These are phyloP conservation scores for Panagrolaimus sp. DNA, from an alignment of 1,140 invertebrate species.

Conservation along the genomic window DNA sequence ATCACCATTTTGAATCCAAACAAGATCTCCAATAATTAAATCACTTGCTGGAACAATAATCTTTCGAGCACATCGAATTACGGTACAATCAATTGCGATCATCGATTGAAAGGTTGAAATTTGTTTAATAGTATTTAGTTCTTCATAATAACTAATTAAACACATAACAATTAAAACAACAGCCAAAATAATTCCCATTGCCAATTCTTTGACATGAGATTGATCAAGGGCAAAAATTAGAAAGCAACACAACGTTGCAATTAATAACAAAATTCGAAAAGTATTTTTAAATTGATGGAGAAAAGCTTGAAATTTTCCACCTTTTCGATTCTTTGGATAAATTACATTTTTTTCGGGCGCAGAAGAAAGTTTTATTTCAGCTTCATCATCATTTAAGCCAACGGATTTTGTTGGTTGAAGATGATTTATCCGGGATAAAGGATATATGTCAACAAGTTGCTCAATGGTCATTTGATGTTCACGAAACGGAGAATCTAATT, in stretches of 20 bases:
- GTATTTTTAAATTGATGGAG: constrained; percentile 38
- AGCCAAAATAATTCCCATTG: constrained; percentile 40
- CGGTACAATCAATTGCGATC: constrained; percentile 29
- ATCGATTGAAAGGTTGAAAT: constrained; percentile 38
- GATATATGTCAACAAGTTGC: constrained; percentile 32
- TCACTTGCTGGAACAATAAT: constrained; percentile 28
- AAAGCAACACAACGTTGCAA: constrained; percentile 36
- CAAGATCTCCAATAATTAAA: constrained; percentile 35
- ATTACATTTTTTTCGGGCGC: constrained; percentile 14
- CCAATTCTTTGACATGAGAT: constrained; percentile 23
- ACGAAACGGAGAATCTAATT: constrained; percentile 6
- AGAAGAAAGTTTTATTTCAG: background rate
- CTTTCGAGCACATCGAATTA: constrained; percentile 31
- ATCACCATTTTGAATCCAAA: constrained; percentile 31
- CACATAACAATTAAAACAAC: constrained; percentile 33
- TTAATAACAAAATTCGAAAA: constrained; percentile 40
- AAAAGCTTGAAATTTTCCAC: constrained; percentile 24
- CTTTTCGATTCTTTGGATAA: constrained; percentile 28
- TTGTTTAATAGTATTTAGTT: constrained; percentile 36
- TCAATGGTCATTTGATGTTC: constrained; percentile 14
- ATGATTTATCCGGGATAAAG: constrained; percentile 34
- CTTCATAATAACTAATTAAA: constrained; percentile 30
- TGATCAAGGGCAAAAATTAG: constrained; percentile 37
- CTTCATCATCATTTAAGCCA: constrained; percentile 32
- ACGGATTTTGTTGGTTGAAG: constrained; percentile 25